Percentiles rank a stretch among this genome's conserved stretches.
phyloP scores from a whole-genome alignment of 2,888 invertebrate genomes.

The Girardia tigrina region DNA sequence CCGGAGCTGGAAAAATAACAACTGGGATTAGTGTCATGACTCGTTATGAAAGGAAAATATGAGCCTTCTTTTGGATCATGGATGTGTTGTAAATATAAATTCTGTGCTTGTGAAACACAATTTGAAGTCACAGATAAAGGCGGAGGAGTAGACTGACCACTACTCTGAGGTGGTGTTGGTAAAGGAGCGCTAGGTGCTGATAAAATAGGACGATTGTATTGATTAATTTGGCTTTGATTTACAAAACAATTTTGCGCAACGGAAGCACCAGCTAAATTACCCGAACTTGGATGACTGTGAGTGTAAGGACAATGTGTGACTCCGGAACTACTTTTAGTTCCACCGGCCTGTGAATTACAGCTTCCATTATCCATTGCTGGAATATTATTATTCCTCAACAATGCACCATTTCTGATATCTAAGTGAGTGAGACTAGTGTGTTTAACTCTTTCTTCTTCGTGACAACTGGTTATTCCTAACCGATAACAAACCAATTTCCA shows the following conservation, averaged over 20 bases:
- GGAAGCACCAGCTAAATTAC: not conserved
- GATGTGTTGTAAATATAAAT: not conserved
- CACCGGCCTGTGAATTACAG: not conserved
- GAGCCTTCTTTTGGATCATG: constrained; percentile 11
- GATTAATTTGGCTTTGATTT: not conserved
- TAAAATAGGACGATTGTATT: not conserved
- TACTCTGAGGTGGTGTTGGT: not conserved
- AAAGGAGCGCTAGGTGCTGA: not conserved
- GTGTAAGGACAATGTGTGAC: constrained; percentile 1
- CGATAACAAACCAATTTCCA: constrained; percentile 55
- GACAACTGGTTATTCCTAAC: not conserved
- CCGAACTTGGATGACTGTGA: constrained; percentile 11
- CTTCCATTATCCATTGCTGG: not conserved
- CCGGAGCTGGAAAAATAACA: constrained; percentile 13
- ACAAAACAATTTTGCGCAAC: not conserved
- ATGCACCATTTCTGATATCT: not conserved
- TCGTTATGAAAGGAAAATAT: not conserved
- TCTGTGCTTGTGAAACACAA: not conserved
- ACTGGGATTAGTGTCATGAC: constrained; percentile 5
- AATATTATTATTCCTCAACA: not conserved
- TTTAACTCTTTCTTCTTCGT: not conserved
- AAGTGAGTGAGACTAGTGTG: not conserved
- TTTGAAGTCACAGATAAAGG: not conserved
- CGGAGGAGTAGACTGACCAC: constrained; percentile 19
- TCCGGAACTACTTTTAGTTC: not conserved